These are phyloP conservation scores for Lagocephalus sceleratus DNA, from an alignment of 2,797 vertebrate species.

Conservation along the genomic window DNA sequence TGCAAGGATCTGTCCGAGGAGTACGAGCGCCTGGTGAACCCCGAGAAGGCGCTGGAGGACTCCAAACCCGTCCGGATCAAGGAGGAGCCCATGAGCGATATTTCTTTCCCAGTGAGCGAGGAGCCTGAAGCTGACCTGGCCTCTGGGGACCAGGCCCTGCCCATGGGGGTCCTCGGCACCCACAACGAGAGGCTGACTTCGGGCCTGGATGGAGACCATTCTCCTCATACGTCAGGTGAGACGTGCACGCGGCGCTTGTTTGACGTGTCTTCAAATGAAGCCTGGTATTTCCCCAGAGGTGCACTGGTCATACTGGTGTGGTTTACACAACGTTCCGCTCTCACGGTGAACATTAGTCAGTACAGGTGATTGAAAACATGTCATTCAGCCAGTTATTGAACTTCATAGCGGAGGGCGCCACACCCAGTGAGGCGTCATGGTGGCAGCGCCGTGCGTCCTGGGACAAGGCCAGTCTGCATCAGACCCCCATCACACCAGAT, in stretches of 20 bases:
- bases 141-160: constrained; percentile 89
- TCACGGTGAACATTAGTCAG: too few species aligned
- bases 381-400: too few species aligned
- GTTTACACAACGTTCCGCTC: too few species aligned
- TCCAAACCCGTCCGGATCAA: constrained; percentile 91
- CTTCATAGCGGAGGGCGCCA: too few species aligned
- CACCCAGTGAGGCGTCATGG: too few species aligned
- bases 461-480: too few species aligned
- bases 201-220: constrained; percentile 88
- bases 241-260: not conserved
- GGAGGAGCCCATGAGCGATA: constrained; percentile 92
- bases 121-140: constrained; percentile 89
- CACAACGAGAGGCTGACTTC: constrained; percentile 85
- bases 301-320: too few species aligned
- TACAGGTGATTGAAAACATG: too few species aligned
- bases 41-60: constrained; percentile 92
- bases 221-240: constrained; percentile 89
- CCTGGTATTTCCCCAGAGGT: too few species aligned
- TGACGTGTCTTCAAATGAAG: too few species aligned
- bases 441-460: too few species aligned
- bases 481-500: too few species aligned
- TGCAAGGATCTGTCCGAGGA: constrained; percentile 95
- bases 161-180: constrained; percentile 88
- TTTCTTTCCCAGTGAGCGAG: constrained; percentile 90
- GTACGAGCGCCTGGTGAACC: constrained; percentile 94